Evolutionary conservation across 2,888 invertebrate species (phyloP), one percentile per base, ranked within the genome.

Genomic region (Cybosia mesomella): DNA sequence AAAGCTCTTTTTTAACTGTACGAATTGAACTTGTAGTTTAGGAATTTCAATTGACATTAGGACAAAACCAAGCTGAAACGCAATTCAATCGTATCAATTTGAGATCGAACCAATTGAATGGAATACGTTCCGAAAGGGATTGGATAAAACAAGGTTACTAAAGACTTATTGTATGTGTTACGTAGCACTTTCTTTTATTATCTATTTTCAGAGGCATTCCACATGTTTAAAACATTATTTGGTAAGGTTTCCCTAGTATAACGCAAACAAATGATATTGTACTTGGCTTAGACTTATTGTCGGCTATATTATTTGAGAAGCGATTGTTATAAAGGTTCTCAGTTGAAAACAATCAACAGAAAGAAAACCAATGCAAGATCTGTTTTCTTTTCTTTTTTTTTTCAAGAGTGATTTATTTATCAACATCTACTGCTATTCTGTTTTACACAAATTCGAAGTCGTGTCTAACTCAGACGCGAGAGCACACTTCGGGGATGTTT

Each of bases 101-200:
- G 58, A 70, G 65, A 58, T 58, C 49, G 43, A 49, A 58, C 49
- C 61, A 54, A 66, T 71, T 68, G 62, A 71, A 76, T 72, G 61
- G 69, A 70, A 67, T 72, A 62, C 49, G 36, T 72, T 64, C 64
- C 59, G 36, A 68, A 64, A 68, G 58, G 68, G 71, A 76, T 76
- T 71, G 62, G 58, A 70, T 76, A 63, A 64, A 75, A 68, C 39
- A 39, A 55, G 64, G 63, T 69, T 55, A 54, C 54, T 43, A n/a
- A 59, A 64, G 58, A 63, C 43, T 66, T 34, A 61, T 63, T 63
- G 67, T 49, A 34, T 58, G 34, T 67, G 63, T 67, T 58, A 24
- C 54, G 36, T 36, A 43, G 15, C 58, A 62, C 22, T 53, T 63
- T 61, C 53, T 63, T 67, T 59, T 63, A 58, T 67, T 63, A 36